These are phyloP conservation scores for Pterocles burchelli DNA, from an alignment of 2,113 vertebrate species.

Conservation along the genomic window DNA sequence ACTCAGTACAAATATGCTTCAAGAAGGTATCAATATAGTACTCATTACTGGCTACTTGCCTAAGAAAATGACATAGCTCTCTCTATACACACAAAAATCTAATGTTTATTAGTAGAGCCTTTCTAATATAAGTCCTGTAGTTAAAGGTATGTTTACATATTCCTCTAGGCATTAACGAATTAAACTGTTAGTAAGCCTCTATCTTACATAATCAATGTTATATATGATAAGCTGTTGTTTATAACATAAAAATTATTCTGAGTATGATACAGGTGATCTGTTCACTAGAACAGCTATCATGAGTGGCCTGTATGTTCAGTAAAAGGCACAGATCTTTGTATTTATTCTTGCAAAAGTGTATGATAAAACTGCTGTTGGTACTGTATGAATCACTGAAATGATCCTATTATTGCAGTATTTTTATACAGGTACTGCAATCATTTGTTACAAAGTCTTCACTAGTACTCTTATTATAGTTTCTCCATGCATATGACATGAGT, in stretches of 20 bases:
- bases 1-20: background rate
- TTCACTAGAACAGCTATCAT: background rate
- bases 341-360: background rate
- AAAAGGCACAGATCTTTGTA: background rate
- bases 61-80: background rate
- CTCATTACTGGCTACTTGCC: background rate
- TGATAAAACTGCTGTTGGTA: background rate
- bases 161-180: background rate
- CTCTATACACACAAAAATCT: background rate
- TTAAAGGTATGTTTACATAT: conserved; percentile 6
- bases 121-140: background rate
- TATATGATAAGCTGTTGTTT: background rate
- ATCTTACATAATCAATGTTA: conserved; percentile 8
- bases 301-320: background rate
- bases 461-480: background rate
- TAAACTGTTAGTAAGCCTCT: background rate
- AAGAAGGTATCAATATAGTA: background rate
- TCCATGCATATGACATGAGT: background rate
- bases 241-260: conserved; percentile 6
- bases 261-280: background rate
- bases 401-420: background rate
- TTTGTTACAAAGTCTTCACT: conserved; percentile 18
- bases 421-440: background rate
- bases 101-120: background rate
- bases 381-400: background rate